Conservation (phyloP, 1,140 invertebrate species). For the Drosophila orosa region DNA sequence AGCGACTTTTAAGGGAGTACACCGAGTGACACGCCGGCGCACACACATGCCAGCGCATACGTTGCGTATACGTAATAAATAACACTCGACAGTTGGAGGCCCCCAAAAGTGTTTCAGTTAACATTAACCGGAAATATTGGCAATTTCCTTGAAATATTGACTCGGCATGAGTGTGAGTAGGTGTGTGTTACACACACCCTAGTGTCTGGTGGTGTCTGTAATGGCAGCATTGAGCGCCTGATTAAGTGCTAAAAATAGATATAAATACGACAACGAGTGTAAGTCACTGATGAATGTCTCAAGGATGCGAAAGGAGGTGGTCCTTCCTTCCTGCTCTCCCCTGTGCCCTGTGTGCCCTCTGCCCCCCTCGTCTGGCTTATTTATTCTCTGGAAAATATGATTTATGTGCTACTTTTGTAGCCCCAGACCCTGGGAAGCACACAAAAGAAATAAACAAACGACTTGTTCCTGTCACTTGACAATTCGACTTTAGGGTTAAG, state of each 20-base stretch:
- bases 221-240: slow-evolving; percentile 67
- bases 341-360: too few relatives aligned
- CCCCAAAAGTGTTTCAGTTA: slow-evolving; percentile 46
- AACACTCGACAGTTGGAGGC: slow-evolving; percentile 47
- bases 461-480: slow-evolving; percentile 62
- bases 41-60: slow-evolving; percentile 20
- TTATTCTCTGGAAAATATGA: slow-evolving; percentile 62
- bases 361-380: slow-evolving; percentile 17
- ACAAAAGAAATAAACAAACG: slow-evolving; percentile 55
- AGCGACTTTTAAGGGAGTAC: slow-evolving; percentile 36
- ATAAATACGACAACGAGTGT: slow-evolving; percentile 49
- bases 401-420: slow-evolving; percentile 64
- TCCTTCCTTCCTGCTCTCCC: too few relatives aligned
- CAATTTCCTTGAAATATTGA: slow-evolving; percentile 77
- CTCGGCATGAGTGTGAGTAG: slow-evolving; percentile 14
- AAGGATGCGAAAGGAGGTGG: slow-evolving; percentile 19
- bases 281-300: slow-evolving; percentile 49
- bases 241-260: slow-evolving; percentile 82
- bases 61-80: slow-evolving; percentile 55
- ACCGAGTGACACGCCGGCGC: background rate
- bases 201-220: slow-evolving; percentile 25
- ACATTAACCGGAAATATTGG: slow-evolving; percentile 80
- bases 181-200: slow-evolving; percentile 3
- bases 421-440: slow-evolving; percentile 22
- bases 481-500: slow-evolving; percentile 61